Percentiles rank a stretch among this genome's conserved stretches.
Evolutionary conservation across 1,140 invertebrate species (phyloP).

Genomic region (Euglossa dilemma): DNA sequence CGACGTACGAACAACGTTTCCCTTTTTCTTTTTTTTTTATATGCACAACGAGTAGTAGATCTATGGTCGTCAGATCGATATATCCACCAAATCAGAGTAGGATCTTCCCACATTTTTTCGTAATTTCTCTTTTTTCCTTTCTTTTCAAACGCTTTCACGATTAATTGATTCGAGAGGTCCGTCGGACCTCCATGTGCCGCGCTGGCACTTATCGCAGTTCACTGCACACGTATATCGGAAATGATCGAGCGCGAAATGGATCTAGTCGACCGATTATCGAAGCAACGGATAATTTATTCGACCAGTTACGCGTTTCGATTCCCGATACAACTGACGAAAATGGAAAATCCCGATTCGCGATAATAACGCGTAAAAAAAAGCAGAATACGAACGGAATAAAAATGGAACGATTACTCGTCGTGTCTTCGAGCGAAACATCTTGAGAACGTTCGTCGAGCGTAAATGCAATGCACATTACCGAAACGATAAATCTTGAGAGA

Average conservation of each 20-base stretch:
- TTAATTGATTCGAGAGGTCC: neutral
- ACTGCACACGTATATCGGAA: neutral
- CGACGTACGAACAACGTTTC: constrained; percentile 51
- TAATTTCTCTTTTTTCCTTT: neutral
- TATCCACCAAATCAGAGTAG: neutral
- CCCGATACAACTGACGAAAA: neutral
- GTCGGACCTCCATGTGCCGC: constrained; percentile 8
- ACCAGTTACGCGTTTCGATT: too few relatives aligned
- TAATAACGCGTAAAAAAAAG: neutral
- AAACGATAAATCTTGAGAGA: neutral
- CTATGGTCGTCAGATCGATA: neutral
- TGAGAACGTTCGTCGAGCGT: neutral
- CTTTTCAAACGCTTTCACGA: neutral
- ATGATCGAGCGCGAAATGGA: neutral
- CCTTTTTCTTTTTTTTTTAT: constrained; percentile 8
- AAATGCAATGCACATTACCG: neutral
- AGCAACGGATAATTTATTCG: neutral
- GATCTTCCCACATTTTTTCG: neutral
- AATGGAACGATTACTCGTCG: neutral
- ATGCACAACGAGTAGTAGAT: neutral
- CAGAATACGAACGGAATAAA: neutral
- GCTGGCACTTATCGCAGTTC: constrained; percentile 12
- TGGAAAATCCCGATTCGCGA: neutral
- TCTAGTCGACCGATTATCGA: neutral
- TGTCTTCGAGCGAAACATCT: neutral